Evolutionary conservation across 2,113 vertebrate genomes (phyloP).

Genomic region (Hassar affinis): DNA sequence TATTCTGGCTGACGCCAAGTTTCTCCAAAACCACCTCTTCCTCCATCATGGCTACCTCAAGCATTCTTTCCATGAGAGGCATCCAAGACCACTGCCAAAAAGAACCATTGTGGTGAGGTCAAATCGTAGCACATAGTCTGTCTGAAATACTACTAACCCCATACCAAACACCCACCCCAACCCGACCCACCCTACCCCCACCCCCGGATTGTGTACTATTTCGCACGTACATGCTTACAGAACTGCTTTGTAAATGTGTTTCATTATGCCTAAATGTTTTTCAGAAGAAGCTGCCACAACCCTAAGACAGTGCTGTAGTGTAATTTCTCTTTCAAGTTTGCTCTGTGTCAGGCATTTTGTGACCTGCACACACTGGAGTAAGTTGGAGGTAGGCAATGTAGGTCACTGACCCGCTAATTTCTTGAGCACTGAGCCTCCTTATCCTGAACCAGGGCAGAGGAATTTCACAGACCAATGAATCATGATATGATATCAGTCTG

Average conservation of each 20-base stretch:
- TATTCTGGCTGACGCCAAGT: slow-evolving; percentile 46
- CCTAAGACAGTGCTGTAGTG: background rate
- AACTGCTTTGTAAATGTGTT: background rate
- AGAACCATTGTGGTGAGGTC: slow-evolving; percentile 56
- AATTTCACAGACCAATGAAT: slow-evolving; percentile 32
- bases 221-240: background rate
- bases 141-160: background rate
- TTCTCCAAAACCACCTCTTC: slow-evolving; percentile 49
- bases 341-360: background rate
- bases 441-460: slow-evolving; percentile 28
- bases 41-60: slow-evolving; percentile 28
- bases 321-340: slow-evolving; percentile 7
- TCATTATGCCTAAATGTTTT: background rate
- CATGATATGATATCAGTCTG: slow-evolving; percentile 26
- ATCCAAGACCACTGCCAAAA: slow-evolving; percentile 52
- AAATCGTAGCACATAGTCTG: slow-evolving; percentile 27
- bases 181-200: background rate
- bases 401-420: slow-evolving; percentile 26
- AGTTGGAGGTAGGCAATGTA: slow-evolving; percentile 7
- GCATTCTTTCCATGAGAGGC: slow-evolving; percentile 32
- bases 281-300: background rate
- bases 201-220: background rate
- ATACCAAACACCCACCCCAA: no score
- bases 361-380: background rate
- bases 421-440: slow-evolving; percentile 4